These are phyloP conservation scores for Drosophila bocki DNA, from an alignment of 1,140 invertebrate genomes.

Conservation along the genomic window DNA sequence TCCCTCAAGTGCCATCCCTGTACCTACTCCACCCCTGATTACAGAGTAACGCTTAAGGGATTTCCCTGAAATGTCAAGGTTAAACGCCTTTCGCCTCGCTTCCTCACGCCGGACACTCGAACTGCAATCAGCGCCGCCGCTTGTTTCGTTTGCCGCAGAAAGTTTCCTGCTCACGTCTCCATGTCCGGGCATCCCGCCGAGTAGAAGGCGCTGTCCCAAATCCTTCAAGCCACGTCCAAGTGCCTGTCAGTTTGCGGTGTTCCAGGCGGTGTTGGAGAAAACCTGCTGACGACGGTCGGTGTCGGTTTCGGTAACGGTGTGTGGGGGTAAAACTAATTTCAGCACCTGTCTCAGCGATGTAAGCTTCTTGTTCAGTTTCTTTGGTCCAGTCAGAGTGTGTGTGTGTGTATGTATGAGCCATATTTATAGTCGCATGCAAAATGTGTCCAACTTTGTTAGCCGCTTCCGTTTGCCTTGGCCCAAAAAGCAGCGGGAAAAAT, in stretches of 20 bases:
- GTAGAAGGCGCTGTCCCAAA: conserved; percentile 25
- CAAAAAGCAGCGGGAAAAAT: conserved; percentile 16
- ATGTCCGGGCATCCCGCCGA: conserved; percentile 4
- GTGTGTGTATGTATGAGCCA: conserved; percentile 1
- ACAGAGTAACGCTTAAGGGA: conserved; percentile 22
- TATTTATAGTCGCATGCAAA: conserved; percentile 56
- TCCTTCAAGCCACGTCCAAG: conserved; percentile 40
- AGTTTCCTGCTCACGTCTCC: conserved; percentile 38
- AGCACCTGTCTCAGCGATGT: conserved; percentile 58
- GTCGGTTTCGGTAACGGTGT: conserved; percentile 2
- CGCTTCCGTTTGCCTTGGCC: conserved; percentile 54
- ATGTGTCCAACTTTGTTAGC: conserved; percentile 71
- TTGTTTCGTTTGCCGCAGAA: conserved; percentile 44
- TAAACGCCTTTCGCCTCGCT: conserved; percentile 31
- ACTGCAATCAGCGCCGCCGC: conserved; percentile 51
- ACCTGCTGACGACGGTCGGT: conserved; percentile 16
- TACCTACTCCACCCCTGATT: conserved; percentile 4
- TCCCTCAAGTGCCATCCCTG: background rate
- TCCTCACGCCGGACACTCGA: conserved; percentile 32
- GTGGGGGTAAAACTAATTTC: conserved; percentile 67
- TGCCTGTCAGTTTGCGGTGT: conserved; percentile 29
- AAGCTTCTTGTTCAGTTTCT: conserved; percentile 48
- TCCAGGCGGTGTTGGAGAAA: conserved; percentile 1
- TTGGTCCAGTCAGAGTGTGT: conserved; percentile 36
- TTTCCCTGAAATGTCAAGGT: conserved; percentile 63